Percentiles rank a stretch among this genome's conserved stretches.
Conservation (phyloP, 2,888 invertebrate genomes). For the Nymphalis urticae region DNA sequence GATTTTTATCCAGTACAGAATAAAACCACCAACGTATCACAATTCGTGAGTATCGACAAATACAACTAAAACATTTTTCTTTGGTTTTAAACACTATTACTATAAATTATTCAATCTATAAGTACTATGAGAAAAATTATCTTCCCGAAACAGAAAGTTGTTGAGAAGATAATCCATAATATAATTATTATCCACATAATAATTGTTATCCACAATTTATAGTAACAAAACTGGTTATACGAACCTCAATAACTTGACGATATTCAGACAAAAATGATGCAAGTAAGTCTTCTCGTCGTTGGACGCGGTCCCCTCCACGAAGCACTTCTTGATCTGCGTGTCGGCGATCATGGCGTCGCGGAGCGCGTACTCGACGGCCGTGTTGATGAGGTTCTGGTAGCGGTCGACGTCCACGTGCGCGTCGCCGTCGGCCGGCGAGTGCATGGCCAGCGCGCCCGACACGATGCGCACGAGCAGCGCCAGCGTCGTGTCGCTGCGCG, state of each 20-base stretch:
- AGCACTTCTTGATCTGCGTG: slow-evolving; percentile 63
- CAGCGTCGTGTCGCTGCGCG: slow-evolving; percentile 81
- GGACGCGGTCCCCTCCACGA: slow-evolving; percentile 53
- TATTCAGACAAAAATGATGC: slow-evolving; percentile 69
- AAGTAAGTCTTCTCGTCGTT: slow-evolving; percentile 71
- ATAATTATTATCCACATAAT: too few relatives aligned
- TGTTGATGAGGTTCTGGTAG: slow-evolving; percentile 64
- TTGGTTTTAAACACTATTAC: too few relatives aligned
- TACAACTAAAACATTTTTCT: too few relatives aligned
- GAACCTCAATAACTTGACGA: slow-evolving; percentile 70
- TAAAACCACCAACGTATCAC: too few relatives aligned
- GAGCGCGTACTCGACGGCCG: slow-evolving; percentile 70
- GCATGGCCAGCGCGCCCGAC: slow-evolving; percentile 80
- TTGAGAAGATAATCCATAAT: too few relatives aligned
- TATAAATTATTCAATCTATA: too few relatives aligned
- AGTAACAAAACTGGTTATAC: slow-evolving; percentile 27
- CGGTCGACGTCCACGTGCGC: slow-evolving; percentile 64
- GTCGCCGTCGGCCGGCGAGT: slow-evolving; percentile 66
- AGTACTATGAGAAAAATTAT: too few relatives aligned
- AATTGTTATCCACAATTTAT: background rate
- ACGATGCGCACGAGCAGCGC: slow-evolving; percentile 83
- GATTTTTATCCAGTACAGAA: too few relatives aligned
- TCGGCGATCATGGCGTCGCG: slow-evolving; percentile 68
- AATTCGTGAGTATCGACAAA: too few relatives aligned
- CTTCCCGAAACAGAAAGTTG: too few relatives aligned